Conservation (phyloP, 2,797 vertebrate species). For the Sebastes matsubarae region DNA sequence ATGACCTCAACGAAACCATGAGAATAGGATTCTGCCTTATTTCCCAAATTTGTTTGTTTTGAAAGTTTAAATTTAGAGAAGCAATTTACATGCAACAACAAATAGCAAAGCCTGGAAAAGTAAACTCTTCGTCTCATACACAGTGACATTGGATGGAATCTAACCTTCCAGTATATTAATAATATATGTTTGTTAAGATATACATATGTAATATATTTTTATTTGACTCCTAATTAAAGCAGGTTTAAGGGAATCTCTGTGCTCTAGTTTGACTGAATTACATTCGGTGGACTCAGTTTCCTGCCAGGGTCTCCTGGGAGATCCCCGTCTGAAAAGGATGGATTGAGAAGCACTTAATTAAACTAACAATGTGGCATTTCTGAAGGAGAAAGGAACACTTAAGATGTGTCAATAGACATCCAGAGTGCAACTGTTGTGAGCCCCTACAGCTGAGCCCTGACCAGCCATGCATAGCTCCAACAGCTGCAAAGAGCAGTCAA, state of each 20-base stretch:
- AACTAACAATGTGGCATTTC: constrained; percentile 84
- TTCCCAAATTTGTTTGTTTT: constrained; percentile 83
- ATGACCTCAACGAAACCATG: constrained; percentile 73
- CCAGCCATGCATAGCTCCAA: constrained; percentile 74
- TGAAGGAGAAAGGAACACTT: constrained; percentile 80
- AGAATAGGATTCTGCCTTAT: constrained; percentile 72
- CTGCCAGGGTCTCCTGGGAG: constrained; percentile 59
- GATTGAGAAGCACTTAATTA: constrained; percentile 83
- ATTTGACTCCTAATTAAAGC: constrained; percentile 23
- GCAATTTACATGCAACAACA: constrained; percentile 80
- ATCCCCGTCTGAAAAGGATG: constrained; percentile 64
- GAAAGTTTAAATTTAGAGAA: constrained; percentile 83
- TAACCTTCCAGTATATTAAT: constrained; percentile 25
- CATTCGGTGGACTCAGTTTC: constrained; percentile 46
- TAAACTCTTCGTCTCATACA: constrained; percentile 65
- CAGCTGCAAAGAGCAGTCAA: constrained; percentile 79
- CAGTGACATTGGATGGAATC: constrained; percentile 50
- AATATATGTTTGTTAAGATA: constrained; percentile 36
- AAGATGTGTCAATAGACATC: constrained; percentile 84
- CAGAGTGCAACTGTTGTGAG: constrained; percentile 81
- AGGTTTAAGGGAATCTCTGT: constrained; percentile 25
- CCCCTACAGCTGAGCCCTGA: constrained; percentile 67
- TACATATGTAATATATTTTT: constrained; percentile 12
- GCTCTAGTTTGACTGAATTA: constrained; percentile 29
- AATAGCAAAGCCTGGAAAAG: constrained; percentile 74